Base-by-base conservation (phyloP, 2,888 invertebrate genomes). In the Epistrophe eligans region DNA sequence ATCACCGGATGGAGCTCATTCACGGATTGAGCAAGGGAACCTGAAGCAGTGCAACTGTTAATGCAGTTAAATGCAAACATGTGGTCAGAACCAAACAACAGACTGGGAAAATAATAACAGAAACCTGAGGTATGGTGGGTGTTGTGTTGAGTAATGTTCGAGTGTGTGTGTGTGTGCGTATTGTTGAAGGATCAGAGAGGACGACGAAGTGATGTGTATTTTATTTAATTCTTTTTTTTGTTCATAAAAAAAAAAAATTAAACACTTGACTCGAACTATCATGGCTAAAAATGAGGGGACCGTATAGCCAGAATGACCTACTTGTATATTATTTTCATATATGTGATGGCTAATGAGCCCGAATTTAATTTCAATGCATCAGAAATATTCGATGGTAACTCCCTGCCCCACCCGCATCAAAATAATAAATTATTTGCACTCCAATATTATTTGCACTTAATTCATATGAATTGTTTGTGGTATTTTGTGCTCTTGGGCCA, bases 1-100 rank as follows among this genome's bases (percentile, higher is more conserved):
- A 85, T 85, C 77, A 77, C 67, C 66, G 72, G 40, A 57, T 77
- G 73, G 58, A 85, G 82, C 85, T 74, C 82, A 82, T 77, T 81
- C 77, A 58, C 81, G 62, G 67, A 73, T 45, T 55, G 62, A 60
- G 73, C 67, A 57, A 60, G 70, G 55, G 28, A 10, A 43, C 48
- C 60, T 77, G 73, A 64, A 71, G 64, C 79, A 79, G 57, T 79
- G 83, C 82, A 76, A 87, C 83, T 87, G 83, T 87, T 87, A 87
- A 87, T 87, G 76, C 87, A 87, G 83, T 87, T 87, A 79, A 87
- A 87, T 87, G 79, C 83, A 87, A 83, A 83, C 83, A 83, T 83
- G 83, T 83, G 87, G 83, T 83, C 87, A 71, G 62, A 10, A 81
- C 66, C 70, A 74, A 58, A 81, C 85, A 85, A 85, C 77, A 85